Percentiles rank a stretch among this genome's conserved stretches.
Conservation (phyloP, 2,888 invertebrate species). For the Oasisia sp. region DNA sequence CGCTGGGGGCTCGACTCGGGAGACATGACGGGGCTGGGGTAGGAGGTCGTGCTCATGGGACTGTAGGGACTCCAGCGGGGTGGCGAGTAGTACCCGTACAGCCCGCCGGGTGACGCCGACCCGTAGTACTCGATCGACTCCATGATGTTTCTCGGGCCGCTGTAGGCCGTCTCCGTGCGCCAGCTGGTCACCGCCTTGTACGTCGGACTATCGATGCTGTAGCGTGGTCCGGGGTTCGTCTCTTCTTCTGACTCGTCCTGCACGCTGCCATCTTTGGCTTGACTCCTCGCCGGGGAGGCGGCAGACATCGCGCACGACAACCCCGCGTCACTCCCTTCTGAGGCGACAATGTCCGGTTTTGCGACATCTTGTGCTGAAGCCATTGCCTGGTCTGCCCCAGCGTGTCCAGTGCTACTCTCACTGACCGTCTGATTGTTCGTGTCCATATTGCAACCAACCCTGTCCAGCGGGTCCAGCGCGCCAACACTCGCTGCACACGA, state of each 20-base stretch:
- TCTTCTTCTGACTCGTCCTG: background rate
- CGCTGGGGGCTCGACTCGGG: constrained; percentile 35
- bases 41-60: constrained; percentile 53
- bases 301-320: background rate
- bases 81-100: constrained; percentile 22
- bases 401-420: background rate
- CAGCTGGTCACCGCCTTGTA: constrained; percentile 49
- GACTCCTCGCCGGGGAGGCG: background rate
- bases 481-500: background rate
- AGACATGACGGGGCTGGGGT: constrained; percentile 42
- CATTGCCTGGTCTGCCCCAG: background rate
- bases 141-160: constrained; percentile 14
- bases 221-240: constrained; percentile 35
- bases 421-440: background rate
- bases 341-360: background rate
- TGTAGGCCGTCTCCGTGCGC: constrained; percentile 42
- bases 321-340: background rate
- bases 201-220: constrained; percentile 59
- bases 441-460: background rate
- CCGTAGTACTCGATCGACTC: background rate
- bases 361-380: background rate
- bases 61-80: constrained; percentile 43
- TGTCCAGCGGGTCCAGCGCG: background rate
- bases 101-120: constrained; percentile 23
- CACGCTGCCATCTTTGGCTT: background rate